A percentile compares a stretch with the other conserved stretches of the same genome.
Conservation (phyloP, 1,140 invertebrate species). For the Drosophila cardini region DNA sequence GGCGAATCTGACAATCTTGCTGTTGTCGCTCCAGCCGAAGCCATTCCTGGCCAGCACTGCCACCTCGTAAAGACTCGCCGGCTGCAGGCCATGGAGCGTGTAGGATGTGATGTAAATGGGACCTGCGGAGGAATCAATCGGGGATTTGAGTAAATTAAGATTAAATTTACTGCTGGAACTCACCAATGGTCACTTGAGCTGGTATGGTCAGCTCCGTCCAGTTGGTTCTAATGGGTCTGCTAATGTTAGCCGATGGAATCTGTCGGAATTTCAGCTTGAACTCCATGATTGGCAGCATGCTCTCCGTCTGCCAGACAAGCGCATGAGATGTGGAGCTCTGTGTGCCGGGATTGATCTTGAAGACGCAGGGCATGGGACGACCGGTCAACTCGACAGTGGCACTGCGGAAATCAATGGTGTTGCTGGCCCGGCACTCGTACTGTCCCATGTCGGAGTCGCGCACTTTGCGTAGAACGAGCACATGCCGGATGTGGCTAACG, state of each 20-base stretch:
- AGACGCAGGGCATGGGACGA: constrained; percentile 86
- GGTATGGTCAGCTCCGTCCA: constrained; percentile 89
- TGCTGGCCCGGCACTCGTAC: constrained; percentile 91
- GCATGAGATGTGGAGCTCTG: constrained; percentile 86
- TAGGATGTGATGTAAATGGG: constrained; percentile 88
- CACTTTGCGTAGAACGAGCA: constrained; percentile 89
- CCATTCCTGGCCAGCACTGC: constrained; percentile 88
- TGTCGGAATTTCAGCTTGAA: constrained; percentile 88
- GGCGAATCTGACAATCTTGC: constrained; percentile 88
- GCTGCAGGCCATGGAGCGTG: constrained; percentile 88
- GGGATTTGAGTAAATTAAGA: background rate
- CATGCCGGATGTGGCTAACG: constrained; percentile 85
- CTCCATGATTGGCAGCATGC: constrained; percentile 88
- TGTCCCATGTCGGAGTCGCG: constrained; percentile 89
- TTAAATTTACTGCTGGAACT: background rate
- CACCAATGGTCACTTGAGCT: constrained; percentile 85
- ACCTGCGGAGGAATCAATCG: constrained; percentile 68
- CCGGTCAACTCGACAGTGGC: constrained; percentile 86
- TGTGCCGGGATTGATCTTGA: constrained; percentile 86
- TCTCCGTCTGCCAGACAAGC: constrained; percentile 90
- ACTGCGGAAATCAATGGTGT: constrained; percentile 87
- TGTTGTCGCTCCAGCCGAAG: constrained; percentile 89
- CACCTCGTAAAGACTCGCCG: constrained; percentile 88
- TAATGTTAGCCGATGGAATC: constrained; percentile 70
- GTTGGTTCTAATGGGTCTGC: constrained; percentile 64